Percentiles rank a stretch among this genome's conserved stretches.
Conservation (phyloP, 2,113 vertebrate genomes). For the Tichodroma muraria region DNA sequence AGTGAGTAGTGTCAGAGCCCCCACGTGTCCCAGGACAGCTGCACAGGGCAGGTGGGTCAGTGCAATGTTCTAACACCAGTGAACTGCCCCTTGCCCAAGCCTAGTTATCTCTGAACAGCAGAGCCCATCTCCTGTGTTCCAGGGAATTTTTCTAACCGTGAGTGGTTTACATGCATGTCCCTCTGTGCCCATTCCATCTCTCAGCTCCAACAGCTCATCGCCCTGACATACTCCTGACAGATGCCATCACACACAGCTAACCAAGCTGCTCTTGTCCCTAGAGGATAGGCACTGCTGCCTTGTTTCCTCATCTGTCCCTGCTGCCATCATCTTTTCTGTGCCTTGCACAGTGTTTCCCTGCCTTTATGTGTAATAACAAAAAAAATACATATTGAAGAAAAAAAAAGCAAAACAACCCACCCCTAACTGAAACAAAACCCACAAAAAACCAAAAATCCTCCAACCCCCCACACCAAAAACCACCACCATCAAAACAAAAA, state of each 20-base stretch:
- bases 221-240: background rate
- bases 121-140: background rate
- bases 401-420: background rate
- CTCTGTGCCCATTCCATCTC: background rate
- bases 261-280: background rate
- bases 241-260: background rate
- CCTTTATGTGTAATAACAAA: background rate
- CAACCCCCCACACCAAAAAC: background rate
- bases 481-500: background rate
- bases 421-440: accelerated
- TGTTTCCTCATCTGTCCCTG: background rate
- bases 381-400: background rate
- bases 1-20: background rate
- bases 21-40: background rate
- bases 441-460: background rate
- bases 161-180: accelerated
- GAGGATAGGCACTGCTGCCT: background rate
- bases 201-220: background rate
- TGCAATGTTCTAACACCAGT: background rate
- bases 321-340: background rate
- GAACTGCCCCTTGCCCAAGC: background rate
- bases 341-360: background rate
- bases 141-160: background rate
- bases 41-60: background rate
- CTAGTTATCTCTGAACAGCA: background rate